Evolutionary conservation across 2,113 vertebrate genomes (phyloP).

Genomic region (Oncorhynchus kisutch): DNA sequence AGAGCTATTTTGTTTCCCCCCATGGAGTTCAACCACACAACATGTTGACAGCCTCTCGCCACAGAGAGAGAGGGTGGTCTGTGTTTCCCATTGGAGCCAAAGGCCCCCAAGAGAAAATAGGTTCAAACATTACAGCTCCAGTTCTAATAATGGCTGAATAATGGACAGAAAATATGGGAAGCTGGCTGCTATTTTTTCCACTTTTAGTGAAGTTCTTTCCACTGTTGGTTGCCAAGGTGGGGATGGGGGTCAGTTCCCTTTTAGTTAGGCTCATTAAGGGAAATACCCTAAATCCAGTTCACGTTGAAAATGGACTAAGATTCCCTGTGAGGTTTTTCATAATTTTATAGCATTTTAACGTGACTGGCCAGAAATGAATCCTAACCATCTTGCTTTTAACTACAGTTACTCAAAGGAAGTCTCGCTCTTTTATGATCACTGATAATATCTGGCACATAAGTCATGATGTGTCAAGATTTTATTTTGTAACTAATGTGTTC

Average conservation of each 20-base stretch:
- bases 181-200: not conserved
- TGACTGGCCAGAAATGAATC: too few species aligned
- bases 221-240: not conserved
- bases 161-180: slow-evolving; percentile 18
- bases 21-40: slow-evolving; percentile 8
- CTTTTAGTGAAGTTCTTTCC: not conserved
- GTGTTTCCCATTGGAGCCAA: slow-evolving; percentile 9
- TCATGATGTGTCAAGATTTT: too few species aligned
- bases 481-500: not conserved
- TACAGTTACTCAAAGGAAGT: too few species aligned
- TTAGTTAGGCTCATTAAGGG: not conserved
- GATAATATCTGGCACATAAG: too few species aligned
- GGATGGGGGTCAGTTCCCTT: not conserved
- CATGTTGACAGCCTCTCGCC: slow-evolving; percentile 36
- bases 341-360: too few species aligned
- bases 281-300: not conserved
- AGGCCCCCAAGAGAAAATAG: slow-evolving; percentile 21
- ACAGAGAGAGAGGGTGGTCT: slow-evolving; percentile 50
- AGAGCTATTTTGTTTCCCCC: slow-evolving; percentile 51
- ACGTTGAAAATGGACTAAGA: not conserved
- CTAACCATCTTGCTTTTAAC: too few species aligned
- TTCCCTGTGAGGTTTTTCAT: not conserved
- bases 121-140: not conserved
- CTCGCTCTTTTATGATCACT: too few species aligned
- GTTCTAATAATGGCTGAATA: not conserved